Percentiles rank a stretch among this genome's conserved stretches.
These are phyloP conservation scores for Scomberomorus guttatus DNA, from an alignment of 2,797 vertebrate genomes.

Conservation along the genomic window DNA sequence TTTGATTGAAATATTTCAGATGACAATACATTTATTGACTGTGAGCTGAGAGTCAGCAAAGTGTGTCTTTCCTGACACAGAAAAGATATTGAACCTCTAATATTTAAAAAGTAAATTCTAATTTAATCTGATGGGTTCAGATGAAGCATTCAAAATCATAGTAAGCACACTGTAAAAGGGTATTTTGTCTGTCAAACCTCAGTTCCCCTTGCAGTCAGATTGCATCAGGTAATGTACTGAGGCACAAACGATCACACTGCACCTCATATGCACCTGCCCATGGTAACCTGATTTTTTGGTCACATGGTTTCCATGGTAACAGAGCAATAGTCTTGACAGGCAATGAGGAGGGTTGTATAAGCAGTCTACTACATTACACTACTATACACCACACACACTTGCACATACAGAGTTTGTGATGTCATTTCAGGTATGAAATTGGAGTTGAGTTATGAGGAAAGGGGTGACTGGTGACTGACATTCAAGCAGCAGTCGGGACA, in stretches of 20 bases:
- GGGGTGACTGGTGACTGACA: constrained; percentile 32
- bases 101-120: constrained; percentile 20
- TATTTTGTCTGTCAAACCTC: constrained; percentile 37
- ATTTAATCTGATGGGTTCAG: neutral
- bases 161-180: constrained; percentile 3
- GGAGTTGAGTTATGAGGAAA: constrained; percentile 51
- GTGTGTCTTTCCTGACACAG: neutral
- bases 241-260: constrained; percentile 69
- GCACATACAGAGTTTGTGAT: constrained; percentile 26
- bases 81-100: constrained; percentile 5
- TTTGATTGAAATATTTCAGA: neutral
- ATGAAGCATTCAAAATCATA: constrained; percentile 8
- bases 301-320: constrained; percentile 87
- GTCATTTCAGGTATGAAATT: constrained; percentile 50
- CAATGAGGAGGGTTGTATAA: constrained; percentile 72
- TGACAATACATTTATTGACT: constrained; percentile 1
- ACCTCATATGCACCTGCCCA: constrained; percentile 82
- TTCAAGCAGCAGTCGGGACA: constrained; percentile 45
- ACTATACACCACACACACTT: constrained; percentile 27
- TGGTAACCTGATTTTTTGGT: constrained; percentile 84
- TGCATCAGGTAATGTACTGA: constrained; percentile 70
- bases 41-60: neutral
- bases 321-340: constrained; percentile 79
- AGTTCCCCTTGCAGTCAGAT: constrained; percentile 65
- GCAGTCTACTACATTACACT: constrained; percentile 56